phyloP scores from a whole-genome alignment of 2,888 invertebrate species.

The Branchellion lobata region DNA sequence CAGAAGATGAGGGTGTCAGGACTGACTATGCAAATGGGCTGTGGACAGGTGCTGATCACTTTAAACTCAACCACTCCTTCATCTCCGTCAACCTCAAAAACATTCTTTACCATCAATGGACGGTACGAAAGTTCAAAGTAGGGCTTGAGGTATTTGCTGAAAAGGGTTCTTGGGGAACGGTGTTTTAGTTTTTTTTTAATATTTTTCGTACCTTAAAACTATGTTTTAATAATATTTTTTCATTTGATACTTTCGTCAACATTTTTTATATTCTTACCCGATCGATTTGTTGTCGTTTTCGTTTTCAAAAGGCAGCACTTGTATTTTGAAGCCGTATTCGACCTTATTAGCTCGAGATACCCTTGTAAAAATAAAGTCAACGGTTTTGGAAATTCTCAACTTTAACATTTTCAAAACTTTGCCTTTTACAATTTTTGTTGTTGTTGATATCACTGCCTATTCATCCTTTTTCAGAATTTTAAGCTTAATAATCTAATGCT shows the following conservation, averaged over 20 bases:
- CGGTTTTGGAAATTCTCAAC: no score
- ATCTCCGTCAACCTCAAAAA: conserved; percentile 22
- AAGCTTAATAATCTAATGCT: no score
- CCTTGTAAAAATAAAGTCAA: conserved; percentile 9
- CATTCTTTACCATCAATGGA: conserved; percentile 13
- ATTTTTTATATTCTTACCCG: conserved; percentile 6
- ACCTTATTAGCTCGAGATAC: not conserved
- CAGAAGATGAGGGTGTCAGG: conserved; percentile 31
- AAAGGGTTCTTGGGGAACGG: conserved; percentile 1
- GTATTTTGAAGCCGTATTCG: conserved; percentile 22
- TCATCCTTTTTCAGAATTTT: no score
- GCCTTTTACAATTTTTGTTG: no score
- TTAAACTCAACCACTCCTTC: conserved; percentile 31
- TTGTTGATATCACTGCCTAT: no score
- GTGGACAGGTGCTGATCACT: conserved; percentile 15
- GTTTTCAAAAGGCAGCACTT: conserved; percentile 30
- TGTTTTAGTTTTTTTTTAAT: not conserved
- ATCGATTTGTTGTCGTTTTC: not conserved
- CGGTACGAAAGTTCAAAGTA: conserved; percentile 31
- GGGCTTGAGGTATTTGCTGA: conserved; percentile 35
- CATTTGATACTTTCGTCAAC: no score
- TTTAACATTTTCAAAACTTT: no score
- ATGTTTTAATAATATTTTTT: not conserved
- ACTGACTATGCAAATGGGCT: conserved; percentile 33
- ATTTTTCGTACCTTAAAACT: not conserved